Conservation (phyloP, 1,140 invertebrate genomes). For the Hormaphis cornu region DNA sequence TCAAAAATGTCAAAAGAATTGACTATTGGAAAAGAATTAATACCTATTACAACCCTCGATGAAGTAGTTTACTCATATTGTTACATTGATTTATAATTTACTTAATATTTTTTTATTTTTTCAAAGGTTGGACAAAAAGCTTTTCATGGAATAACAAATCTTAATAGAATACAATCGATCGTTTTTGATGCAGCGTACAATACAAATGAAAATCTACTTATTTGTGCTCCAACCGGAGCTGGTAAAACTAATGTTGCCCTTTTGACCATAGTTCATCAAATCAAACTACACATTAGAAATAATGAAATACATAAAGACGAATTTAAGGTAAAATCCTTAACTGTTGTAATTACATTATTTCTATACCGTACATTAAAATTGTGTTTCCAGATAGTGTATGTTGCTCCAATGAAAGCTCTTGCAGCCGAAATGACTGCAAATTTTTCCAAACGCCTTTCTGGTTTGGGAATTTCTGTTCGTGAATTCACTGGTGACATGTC, state of each 20-base stretch:
- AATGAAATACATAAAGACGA: conserved; percentile 76
- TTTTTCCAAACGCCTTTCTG: conserved; percentile 70
- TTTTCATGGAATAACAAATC: conserved; percentile 72
- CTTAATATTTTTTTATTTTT: conserved; percentile 7
- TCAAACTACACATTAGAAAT: conserved; percentile 72
- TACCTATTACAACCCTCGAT: conserved; percentile 67
- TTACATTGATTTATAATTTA: conserved; percentile 29
- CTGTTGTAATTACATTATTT: not conserved
- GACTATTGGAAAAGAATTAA: conserved; percentile 56
- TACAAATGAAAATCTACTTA: conserved; percentile 92
- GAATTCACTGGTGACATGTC: conserved; percentile 99
- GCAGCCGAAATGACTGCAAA: conserved; percentile 96
- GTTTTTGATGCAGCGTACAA: conserved; percentile 93
- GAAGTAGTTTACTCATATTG: conserved; percentile 48
- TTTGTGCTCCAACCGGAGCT: conserved; percentile 92
- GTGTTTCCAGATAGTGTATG: conserved; percentile 78
- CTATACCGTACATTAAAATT: not conserved
- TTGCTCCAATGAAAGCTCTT: conserved; percentile 98
- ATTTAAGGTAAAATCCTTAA: conserved; percentile 65
- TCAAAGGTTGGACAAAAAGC: conserved; percentile 66
- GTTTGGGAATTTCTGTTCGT: conserved; percentile 69
- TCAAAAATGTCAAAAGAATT: conserved; percentile 51
- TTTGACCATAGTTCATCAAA: conserved; percentile 80
- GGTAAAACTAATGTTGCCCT: conserved; percentile 99
- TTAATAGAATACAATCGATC: conserved; percentile 93